A percentile compares a stretch with the other conserved stretches of the same genome.
Conservation (phyloP, 2,797 vertebrate species). For the Dendrocincla fuliginosa region DNA sequence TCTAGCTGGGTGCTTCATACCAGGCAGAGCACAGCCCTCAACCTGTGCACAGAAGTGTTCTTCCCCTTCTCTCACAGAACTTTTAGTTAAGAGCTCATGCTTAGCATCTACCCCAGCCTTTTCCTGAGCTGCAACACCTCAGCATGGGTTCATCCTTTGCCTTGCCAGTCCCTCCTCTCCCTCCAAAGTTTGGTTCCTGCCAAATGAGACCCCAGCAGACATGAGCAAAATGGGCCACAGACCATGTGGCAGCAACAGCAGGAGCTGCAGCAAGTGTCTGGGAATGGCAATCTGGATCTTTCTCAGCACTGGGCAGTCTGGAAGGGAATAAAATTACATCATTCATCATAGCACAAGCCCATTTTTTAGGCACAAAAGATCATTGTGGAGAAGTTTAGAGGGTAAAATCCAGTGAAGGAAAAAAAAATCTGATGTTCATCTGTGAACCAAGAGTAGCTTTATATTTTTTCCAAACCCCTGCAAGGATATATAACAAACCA, state of each 20-base stretch:
- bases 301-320: not conserved
- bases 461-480: not conserved
- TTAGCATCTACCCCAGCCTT: not conserved
- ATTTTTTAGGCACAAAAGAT: not conserved
- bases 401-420: not conserved
- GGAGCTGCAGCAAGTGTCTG: not conserved
- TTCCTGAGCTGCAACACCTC: not conserved
- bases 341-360: not conserved
- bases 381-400: not conserved
- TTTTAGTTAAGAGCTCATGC: accelerated
- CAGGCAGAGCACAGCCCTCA: not conserved
- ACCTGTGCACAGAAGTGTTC: not conserved
- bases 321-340: not conserved
- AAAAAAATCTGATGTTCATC: not conserved
- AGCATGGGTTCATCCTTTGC: not conserved
- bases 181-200: not conserved
- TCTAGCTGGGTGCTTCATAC: not conserved
- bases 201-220: not conserved
- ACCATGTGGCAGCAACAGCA: not conserved
- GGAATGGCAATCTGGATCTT: not conserved
- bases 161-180: not conserved
- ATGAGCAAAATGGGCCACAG: accelerated
- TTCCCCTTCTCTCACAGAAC: not conserved
- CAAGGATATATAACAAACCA: not conserved
- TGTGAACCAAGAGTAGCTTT: not conserved